These are phyloP conservation scores for Cantharis lateralis DNA, from an alignment of 2,888 invertebrate genomes.

Conservation along the genomic window DNA sequence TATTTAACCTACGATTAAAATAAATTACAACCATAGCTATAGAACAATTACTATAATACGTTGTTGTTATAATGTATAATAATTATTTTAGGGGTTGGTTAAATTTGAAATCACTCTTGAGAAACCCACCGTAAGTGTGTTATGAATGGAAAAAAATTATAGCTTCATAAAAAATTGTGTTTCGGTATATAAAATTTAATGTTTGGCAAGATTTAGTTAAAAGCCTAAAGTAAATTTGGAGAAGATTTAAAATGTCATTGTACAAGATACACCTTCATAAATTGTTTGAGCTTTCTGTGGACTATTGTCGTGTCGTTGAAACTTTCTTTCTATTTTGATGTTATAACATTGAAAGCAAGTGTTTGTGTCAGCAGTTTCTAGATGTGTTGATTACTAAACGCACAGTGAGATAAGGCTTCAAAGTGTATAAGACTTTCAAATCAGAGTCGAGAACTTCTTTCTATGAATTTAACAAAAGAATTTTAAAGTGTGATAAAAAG, in stretches of 20 bases:
- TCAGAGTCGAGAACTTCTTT: constrained; percentile 22
- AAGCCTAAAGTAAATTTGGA: not conserved
- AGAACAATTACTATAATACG: too few relatives aligned
- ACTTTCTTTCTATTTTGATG: constrained; percentile 13
- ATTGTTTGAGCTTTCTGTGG: not conserved
- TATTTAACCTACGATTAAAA: too few relatives aligned
- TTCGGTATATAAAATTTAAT: not conserved
- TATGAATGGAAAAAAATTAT: not conserved
- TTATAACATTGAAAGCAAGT: constrained; percentile 22
- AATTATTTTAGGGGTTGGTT: too few relatives aligned
- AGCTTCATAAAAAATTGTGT: not conserved
- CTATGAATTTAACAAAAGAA: constrained; percentile 26
- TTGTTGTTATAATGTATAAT: too few relatives aligned
- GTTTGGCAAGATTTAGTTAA: not conserved
- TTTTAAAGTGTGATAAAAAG: constrained; percentile 28
- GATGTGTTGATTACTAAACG: constrained; percentile 28
- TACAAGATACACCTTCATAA: not conserved
- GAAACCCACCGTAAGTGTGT: not conserved
- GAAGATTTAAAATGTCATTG: not conserved
- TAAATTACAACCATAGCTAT: too few relatives aligned
- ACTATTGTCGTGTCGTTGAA: constrained; percentile 1
- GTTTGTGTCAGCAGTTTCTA: constrained; percentile 24
- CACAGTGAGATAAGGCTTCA: constrained; percentile 15
- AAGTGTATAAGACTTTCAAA: constrained; percentile 19
- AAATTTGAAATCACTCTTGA: too few relatives aligned